Base-by-base conservation (phyloP, 2,113 vertebrate genomes). In the Paradoxurus hermaphroditus region DNA sequence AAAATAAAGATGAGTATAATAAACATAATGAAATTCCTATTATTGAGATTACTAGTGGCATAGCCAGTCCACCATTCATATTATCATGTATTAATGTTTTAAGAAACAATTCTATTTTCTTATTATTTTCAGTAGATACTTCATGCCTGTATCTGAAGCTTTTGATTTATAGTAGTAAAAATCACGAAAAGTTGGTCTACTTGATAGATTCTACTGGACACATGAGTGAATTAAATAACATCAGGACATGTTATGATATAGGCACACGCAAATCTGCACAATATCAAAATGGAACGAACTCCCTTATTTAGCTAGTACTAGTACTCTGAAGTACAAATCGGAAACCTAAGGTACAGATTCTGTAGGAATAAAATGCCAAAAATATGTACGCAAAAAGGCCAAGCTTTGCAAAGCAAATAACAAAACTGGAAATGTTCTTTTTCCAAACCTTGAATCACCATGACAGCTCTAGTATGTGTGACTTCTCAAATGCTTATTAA, bases 361-460 rank as follows among this genome's bases (percentile, higher is more conserved):
- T 85, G 70, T 94, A 84, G 90, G 96, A 98, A 97, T 96, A 98
- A 97, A 98, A 96, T 70, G 81, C 79, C 91, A 98, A 97, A 98
- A 98, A 98, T 96, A 95, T 46, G 95, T 21, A 97, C 82, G 98
- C 97, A 97, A 97, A 98, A 98, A 98, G 96, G 86, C 94, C 97
- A 81, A 97, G 90, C 86, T 98, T 97, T 98, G 86, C 97, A 98
- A 98, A 98, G 97, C 97, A 98, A 98, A 97, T 98, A 98, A 98
- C 94, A 98, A 96, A 97, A 95, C 84, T 90, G 41, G 95, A 98
- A 98, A 93, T 53, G 85, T 81, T 97, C 81, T 93, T 97, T 98
- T 77, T 89, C 93, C 51, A 97, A 93, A 97, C 73, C 85, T 81
- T 98, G 98, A 98, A 98, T 98, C 97, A 98, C 25, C 0, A 34